phyloP scores from a whole-genome alignment of 2,888 invertebrate genomes.

The Danaus chrysippus region DNA sequence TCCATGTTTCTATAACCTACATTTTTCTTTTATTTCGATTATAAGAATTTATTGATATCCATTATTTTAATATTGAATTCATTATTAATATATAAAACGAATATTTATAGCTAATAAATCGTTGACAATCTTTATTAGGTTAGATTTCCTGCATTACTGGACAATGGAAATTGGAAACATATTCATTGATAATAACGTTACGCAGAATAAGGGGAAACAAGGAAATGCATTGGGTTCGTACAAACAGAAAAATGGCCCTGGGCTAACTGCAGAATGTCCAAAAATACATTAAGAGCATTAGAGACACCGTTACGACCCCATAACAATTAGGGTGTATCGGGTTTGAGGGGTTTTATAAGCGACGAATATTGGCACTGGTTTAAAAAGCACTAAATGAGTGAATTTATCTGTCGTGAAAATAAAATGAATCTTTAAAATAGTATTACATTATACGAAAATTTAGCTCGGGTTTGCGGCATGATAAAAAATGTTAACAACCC shows the following conservation, averaged over 20 bases:
- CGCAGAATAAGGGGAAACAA: constrained; percentile 56
- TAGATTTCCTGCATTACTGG: constrained; percentile 57
- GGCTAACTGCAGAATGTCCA: constrained; percentile 78
- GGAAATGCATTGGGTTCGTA: constrained; percentile 61
- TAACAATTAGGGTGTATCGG: constrained; percentile 77
- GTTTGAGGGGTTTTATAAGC: constrained; percentile 73
- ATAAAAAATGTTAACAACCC: constrained; percentile 42
- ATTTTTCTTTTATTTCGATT: too few relatives aligned
- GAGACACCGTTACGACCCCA: constrained; percentile 75
- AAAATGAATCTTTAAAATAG: constrained; percentile 12
- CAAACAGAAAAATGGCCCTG: constrained; percentile 74
- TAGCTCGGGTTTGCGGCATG: constrained; percentile 25
- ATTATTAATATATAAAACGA: neutral
- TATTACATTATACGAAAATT: constrained; percentile 5
- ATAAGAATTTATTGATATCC: too few relatives aligned
- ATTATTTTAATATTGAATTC: neutral
- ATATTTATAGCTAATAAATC: constrained; percentile 16
- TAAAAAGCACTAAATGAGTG: constrained; percentile 31
- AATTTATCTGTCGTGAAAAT: constrained; percentile 13
- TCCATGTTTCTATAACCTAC: too few relatives aligned
- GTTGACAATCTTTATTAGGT: constrained; percentile 72
- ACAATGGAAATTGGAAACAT: constrained; percentile 77
- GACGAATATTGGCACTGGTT: constrained; percentile 67
- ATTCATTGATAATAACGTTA: constrained; percentile 76
- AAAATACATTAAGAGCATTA: constrained; percentile 78